Conservation (phyloP, 2,888 invertebrate genomes). For the Pantelozetes paolii region DNA sequence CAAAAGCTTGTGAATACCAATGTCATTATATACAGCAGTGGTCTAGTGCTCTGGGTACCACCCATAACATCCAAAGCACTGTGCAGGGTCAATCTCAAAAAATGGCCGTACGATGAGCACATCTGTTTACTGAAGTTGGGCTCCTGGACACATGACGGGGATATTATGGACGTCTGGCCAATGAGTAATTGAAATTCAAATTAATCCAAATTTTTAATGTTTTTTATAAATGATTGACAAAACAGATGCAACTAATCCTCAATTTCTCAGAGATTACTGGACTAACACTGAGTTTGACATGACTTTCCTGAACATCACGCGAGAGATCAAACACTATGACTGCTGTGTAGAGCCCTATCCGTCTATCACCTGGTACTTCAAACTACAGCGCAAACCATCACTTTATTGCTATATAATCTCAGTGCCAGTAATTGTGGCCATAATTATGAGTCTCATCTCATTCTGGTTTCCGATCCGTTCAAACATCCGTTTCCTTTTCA, state of each 20-base stretch:
- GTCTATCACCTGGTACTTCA: neutral
- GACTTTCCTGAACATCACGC: neutral
- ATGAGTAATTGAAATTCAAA: too few species aligned
- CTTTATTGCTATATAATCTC: neutral
- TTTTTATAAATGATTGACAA: neutral
- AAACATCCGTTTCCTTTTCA: neutral
- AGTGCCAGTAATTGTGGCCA: constrained; percentile 12
- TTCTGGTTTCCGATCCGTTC: constrained; percentile 17
- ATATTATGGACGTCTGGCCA: neutral
- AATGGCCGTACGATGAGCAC: constrained; percentile 17
- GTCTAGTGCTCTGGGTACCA: neutral
- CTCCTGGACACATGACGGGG: constrained; percentile 17
- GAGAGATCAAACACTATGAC: neutral
- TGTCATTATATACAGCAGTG: neutral
- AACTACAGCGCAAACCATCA: neutral
- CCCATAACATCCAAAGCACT: neutral
- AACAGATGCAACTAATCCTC: neutral
- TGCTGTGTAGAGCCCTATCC: constrained; percentile 23
- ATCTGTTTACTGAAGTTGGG: constrained; percentile 5
- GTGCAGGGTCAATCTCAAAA: neutral
- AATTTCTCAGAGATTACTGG: neutral
- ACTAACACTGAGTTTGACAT: neutral
- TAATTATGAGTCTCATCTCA: neutral
- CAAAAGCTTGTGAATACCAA: neutral
- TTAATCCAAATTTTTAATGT: neutral